Base-by-base conservation (phyloP, 2,797 vertebrate species). In the Lemur catta region DNA sequence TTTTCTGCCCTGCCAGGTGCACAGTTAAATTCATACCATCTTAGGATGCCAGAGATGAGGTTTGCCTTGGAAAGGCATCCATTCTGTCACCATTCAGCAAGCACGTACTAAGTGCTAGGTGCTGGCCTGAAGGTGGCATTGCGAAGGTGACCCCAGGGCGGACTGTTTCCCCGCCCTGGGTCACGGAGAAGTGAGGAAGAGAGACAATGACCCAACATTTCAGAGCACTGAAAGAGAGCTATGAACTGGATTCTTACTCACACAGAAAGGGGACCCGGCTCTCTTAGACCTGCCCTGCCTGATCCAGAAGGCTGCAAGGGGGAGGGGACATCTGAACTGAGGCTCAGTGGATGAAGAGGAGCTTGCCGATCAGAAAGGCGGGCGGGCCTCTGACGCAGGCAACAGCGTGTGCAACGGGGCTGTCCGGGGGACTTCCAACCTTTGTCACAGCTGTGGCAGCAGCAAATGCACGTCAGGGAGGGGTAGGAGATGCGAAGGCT, bases 391-490 rank as follows among this genome's bases (percentile, higher is more conserved):
- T 55, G 46, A 22, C 5, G 43, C 71, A 74, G 72, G 30, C 41
- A 17, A 50, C 11, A 18, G 50, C 18, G 6, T 0, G 2, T 80
- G n/a, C 59, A 72, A 74, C 0, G 0, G 84, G 50, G 72, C 33
- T 84, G 11, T 55, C 28, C 13, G 5, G 48, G 79, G 72, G 30
- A 61, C 12, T n/a, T 30, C 43, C 71, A 63, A 2, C n/a, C 3
- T 28, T 1, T n/a, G 71, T 35, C 8, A 8, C 0, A 0, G 18
- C 55, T 43, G 2, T 1, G 18, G n/a, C 41, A 30, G 55, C 9
- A 26, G 75, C 1, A n/a, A 43, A 46, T 48, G 7, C 1, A 0
- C 7, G 22, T 71, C 28, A 1, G 48, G 46, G 22, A 8, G 5
- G 20, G 8, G 15, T 13, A 6, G 26, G 46, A 43, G 12, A 33